A percentile compares a stretch with the other conserved stretches of the same genome.
Conservation (phyloP, 2,888 invertebrate genomes). For the Sphinx pinastri region DNA sequence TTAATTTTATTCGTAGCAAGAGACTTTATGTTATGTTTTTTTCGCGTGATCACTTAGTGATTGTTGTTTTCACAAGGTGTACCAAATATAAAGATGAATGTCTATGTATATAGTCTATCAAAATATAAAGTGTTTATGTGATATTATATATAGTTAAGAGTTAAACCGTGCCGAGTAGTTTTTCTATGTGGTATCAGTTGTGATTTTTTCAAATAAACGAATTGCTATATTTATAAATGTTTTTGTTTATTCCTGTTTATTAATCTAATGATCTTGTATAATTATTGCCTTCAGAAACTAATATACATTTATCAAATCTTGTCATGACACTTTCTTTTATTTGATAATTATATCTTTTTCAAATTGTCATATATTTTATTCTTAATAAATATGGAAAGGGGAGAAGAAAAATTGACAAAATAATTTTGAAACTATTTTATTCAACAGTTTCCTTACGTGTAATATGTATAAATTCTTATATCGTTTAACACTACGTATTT, state of each 20-base stretch:
- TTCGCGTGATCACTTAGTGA: conserved; percentile 58
- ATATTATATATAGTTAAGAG: conserved; percentile 82
- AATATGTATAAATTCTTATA: conserved; percentile 43
- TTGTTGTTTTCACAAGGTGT: conserved; percentile 62
- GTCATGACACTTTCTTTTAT: too few species aligned
- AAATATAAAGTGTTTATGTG: conserved; percentile 83
- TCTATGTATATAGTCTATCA: conserved; percentile 78
- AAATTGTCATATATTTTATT: too few species aligned
- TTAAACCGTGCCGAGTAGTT: conserved; percentile 84
- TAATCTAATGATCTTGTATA: not conserved
- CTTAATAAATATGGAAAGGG: too few species aligned
- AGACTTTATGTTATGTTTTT: conserved; percentile 35
- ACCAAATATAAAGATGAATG: conserved; percentile 65
- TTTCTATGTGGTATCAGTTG: conserved; percentile 84
- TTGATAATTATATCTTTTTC: too few species aligned
- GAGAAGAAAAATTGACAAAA: conserved; percentile 8
- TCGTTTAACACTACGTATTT: conserved; percentile 39
- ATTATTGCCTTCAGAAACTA: too few species aligned
- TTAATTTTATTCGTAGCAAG: conserved; percentile 33
- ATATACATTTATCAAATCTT: too few species aligned
- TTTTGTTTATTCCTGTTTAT: conserved; percentile 20
- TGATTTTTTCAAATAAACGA: conserved; percentile 81
- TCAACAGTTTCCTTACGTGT: conserved; percentile 65
- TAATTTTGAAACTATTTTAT: conserved; percentile 64
- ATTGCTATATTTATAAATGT: conserved; percentile 64